phyloP scores from a whole-genome alignment of 2,113 vertebrate genomes.

The Gasterosteus nipponicus region DNA sequence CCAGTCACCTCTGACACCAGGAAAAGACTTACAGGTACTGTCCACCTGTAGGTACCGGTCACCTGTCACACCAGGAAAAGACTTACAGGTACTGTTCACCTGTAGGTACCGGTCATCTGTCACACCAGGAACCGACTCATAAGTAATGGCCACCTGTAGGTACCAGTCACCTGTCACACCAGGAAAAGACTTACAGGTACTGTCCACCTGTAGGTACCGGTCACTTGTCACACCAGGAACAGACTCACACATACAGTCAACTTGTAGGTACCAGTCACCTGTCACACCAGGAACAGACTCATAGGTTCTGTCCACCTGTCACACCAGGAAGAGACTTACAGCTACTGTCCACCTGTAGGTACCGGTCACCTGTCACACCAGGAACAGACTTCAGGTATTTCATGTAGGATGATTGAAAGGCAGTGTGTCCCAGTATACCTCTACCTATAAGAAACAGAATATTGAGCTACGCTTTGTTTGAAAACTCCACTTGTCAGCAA shows the following conservation, averaged over 20 bases:
- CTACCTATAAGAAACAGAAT: too few species aligned
- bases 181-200: too few species aligned
- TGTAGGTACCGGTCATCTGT: not conserved
- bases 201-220: not conserved
- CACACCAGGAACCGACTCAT: too few species aligned
- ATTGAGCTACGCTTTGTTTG: not conserved
- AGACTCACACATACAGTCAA: not conserved
- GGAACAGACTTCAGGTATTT: too few species aligned
- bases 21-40: not conserved
- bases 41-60: not conserved
- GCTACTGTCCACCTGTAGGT: too few species aligned
- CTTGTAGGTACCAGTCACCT: not conserved
- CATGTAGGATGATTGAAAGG: too few species aligned
- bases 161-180: not conserved
- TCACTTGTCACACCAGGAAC: too few species aligned
- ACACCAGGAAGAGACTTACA: too few species aligned
- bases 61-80: too few species aligned
- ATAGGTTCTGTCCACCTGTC: not conserved
- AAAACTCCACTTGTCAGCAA: not conserved
- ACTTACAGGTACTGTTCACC: not conserved
- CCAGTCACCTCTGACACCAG: not conserved
- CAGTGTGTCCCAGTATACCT: too few species aligned
- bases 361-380: too few species aligned
- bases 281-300: too few species aligned
- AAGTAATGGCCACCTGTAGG: not conserved